These are phyloP conservation scores for Notothenia coriiceps DNA, from an alignment of 2,113 vertebrate genomes.

Conservation along the genomic window DNA sequence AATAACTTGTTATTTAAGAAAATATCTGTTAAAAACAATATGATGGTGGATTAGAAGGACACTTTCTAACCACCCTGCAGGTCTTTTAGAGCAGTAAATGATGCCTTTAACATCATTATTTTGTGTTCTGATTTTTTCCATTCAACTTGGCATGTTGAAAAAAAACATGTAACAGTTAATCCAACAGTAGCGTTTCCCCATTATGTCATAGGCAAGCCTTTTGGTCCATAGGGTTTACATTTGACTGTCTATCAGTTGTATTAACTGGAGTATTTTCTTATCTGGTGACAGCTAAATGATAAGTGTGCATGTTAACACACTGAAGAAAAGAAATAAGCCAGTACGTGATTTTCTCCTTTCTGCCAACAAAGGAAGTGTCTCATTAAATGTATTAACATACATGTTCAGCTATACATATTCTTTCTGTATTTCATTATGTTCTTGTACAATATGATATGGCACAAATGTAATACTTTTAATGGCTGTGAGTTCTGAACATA, in stretches of 20 bases:
- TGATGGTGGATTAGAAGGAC: neutral
- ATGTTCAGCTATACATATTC: constrained; percentile 75
- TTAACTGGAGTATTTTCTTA: constrained; percentile 15
- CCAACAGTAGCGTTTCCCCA: neutral
- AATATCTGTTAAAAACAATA: neutral
- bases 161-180: neutral
- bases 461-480: constrained; percentile 71
- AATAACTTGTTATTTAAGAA: neutral
- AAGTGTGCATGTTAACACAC: constrained; percentile 74
- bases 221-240: neutral
- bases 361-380: constrained; percentile 68
- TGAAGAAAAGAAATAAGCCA: constrained; percentile 55
- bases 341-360: constrained; percentile 63
- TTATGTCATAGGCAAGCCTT: neutral
- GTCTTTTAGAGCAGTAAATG: constrained; percentile 4
- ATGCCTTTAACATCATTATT: constrained; percentile 30
- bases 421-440: constrained; percentile 80
- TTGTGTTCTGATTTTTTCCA: constrained; percentile 27
- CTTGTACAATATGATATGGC: constrained; percentile 81
- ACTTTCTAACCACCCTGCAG: neutral
- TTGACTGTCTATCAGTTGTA: constrained; percentile 1
- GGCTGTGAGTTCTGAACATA: constrained; percentile 77
- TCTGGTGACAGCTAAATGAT: constrained; percentile 14
- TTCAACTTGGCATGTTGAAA: constrained; percentile 1
- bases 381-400: constrained; percentile 75